Evolutionary conservation across 2,113 vertebrate species (phyloP), one percentile per base, ranked within the genome.

Genomic region (Castor canadensis): DNA sequence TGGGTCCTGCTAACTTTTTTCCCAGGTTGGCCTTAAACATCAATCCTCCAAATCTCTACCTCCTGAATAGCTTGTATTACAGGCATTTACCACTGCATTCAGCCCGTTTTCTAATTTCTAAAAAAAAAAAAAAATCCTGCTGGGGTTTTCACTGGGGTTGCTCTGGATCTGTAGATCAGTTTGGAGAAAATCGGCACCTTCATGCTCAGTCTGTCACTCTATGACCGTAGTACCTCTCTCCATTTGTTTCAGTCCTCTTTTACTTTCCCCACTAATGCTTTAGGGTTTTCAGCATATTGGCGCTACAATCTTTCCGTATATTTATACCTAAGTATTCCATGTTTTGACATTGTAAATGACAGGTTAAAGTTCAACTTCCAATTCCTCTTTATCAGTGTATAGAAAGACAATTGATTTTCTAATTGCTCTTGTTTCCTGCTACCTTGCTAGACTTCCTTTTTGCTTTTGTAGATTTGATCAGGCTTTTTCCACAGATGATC

Each of bases 171-270:
- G 16, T 0, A 38, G 52, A 47, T 24, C 32, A 64, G 1, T 11
- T 13, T 19, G 10, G 84, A 64, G 32, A 7, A 56, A 40, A 52
- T 38, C 20, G 13, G 6, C 16, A 38, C 45, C 38, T 62, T 82
- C 16, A 35, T 12, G 8, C 19, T 64, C 28, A 40, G 40, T 35
- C 30, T 83, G 35, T 26, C 6, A 24, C 1, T 7, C 52, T 11
- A 22, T 0, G n/a, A 66, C 32, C 20, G 9, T 4, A 0, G 12
- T 7, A 11, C 4, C 2, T 6, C 12, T 66, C 66, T 67, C 58
- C 35, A 2, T 12, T 52, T 49, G 3, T 20, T 16, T 35, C 2
- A 2, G 47, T 32, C 16, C 15, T 32, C 32, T 45, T 43, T 4
- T 9, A 30, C 5, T 28, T 47, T 47, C 24, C 66, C 22, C 72